phyloP scores from a whole-genome alignment of 2,113 vertebrate species.

The Todiramphus saurophagus region DNA sequence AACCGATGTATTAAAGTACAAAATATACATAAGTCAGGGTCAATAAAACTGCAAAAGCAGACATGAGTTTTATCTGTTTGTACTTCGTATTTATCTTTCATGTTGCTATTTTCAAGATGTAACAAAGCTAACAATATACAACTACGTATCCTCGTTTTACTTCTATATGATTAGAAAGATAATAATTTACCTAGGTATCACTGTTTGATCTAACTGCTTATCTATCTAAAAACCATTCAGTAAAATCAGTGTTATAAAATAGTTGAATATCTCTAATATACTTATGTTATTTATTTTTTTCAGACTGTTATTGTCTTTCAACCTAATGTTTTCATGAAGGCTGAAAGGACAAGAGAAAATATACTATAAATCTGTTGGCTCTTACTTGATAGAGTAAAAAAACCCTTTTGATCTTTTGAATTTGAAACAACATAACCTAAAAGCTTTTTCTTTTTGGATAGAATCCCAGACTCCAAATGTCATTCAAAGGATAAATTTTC shows the following conservation, averaged over 20 bases:
- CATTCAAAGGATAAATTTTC: slow-evolving; percentile 65
- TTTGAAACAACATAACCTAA: slow-evolving; percentile 59
- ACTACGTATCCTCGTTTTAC: not conserved
- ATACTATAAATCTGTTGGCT: slow-evolving; percentile 62
- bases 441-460: slow-evolving; percentile 73
- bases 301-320: not conserved
- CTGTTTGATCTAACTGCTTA: not conserved
- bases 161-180: not conserved
- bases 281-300: not conserved
- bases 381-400: slow-evolving; percentile 52
- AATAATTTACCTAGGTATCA: not conserved
- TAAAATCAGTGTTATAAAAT: not conserved
- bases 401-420: slow-evolving; percentile 66
- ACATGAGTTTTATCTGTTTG: not conserved
- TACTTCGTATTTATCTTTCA: not conserved
- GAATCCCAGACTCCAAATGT: slow-evolving; percentile 67
- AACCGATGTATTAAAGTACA: not conserved
- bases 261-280: not conserved
- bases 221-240: not conserved
- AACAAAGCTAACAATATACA: not conserved
- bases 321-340: not conserved
- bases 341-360: slow-evolving; percentile 37
- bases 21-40: not conserved
- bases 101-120: not conserved
- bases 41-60: not conserved